phyloP scores from a whole-genome alignment of 1,140 invertebrate genomes.

The Aphis gossypii region DNA sequence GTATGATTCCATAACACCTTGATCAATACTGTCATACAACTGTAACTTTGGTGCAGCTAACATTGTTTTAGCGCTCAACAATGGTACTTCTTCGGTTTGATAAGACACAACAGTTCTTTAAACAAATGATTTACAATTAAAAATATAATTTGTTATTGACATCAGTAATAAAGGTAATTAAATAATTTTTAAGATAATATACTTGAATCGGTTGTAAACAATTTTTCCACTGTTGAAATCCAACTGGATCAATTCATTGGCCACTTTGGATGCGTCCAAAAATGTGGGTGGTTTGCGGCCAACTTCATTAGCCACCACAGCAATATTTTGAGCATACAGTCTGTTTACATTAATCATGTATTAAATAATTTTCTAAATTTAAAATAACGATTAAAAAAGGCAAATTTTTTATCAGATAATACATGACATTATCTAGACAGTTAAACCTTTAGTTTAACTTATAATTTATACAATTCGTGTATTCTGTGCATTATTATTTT shows the following conservation, averaged over 20 bases:
- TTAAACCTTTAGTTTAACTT: neutral
- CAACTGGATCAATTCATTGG: constrained; percentile 80
- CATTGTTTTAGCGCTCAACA: constrained; percentile 67
- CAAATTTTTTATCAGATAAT: neutral
- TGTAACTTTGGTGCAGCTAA: constrained; percentile 77
- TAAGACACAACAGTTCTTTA: constrained; percentile 74
- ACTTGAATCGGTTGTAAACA: constrained; percentile 89
- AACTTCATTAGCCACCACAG: constrained; percentile 82
- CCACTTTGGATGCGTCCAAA: constrained; percentile 86
- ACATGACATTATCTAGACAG: neutral
- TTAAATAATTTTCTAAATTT: neutral
- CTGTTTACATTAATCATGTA: constrained; percentile 63
- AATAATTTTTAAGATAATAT: constrained; percentile 23
- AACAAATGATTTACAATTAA: neutral
- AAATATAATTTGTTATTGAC: neutral
- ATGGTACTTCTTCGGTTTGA: constrained; percentile 68
- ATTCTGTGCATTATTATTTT: too few species aligned
- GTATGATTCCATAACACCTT: constrained; percentile 90
- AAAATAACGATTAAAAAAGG: neutral
- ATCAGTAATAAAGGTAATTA: neutral
- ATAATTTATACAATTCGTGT: too few species aligned
- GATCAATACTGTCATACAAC: constrained; percentile 88
- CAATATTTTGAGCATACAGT: constrained; percentile 83
- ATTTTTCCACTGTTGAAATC: constrained; percentile 89
- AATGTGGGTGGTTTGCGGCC: constrained; percentile 94